phyloP scores from a whole-genome alignment of 53 echinoderm and acorn worm species.

The Patiria pectinifera region DNA sequence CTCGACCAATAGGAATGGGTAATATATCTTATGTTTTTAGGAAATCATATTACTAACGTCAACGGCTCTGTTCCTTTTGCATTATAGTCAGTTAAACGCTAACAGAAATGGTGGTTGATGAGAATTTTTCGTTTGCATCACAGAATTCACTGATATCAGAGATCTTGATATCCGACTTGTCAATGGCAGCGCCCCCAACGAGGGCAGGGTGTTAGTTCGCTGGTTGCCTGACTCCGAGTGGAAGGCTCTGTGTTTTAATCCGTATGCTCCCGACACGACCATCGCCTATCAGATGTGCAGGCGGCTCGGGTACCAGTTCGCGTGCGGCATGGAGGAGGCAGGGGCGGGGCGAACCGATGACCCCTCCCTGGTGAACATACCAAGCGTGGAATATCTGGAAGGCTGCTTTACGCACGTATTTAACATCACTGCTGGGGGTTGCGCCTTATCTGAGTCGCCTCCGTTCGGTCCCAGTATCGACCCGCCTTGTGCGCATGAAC shows the following conservation, averaged over 20 bases:
- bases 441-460: background rate
- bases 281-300: conserved; percentile 31
- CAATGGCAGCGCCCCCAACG: conserved; percentile 36
- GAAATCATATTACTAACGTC: too few species aligned
- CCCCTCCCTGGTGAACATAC: background rate
- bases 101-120: too few species aligned
- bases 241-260: conserved; percentile 1
- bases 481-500: background rate
- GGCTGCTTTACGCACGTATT: background rate
- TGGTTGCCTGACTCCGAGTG: conserved; percentile 1
- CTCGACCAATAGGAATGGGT: too few species aligned
- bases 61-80: too few species aligned
- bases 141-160: background rate
- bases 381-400: background rate
- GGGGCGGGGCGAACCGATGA: background rate
- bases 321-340: conserved; percentile 9
- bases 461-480: background rate
- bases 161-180: conserved; percentile 33
- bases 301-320: conserved; percentile 33
- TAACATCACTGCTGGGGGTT: background rate
- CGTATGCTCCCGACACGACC: too few species aligned
- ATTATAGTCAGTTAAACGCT: too few species aligned
- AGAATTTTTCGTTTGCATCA: background rate
- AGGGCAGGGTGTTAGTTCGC: conserved; percentile 43
- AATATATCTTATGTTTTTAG: too few species aligned